Evolutionary conservation across 2,113 vertebrate species (phyloP).

Genomic region (Mobula hypostoma): DNA sequence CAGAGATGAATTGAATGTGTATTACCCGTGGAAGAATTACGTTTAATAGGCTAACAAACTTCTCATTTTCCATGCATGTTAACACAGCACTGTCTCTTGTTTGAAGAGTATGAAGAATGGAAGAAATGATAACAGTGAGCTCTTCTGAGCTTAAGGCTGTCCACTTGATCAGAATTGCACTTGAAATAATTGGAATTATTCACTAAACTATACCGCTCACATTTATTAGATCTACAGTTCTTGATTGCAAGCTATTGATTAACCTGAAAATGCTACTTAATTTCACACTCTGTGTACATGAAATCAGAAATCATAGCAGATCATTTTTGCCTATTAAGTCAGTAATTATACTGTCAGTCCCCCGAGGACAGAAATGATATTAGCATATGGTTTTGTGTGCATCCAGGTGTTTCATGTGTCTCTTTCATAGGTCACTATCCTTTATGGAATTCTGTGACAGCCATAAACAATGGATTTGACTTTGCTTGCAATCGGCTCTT

Average conservation of each 20-base stretch:
- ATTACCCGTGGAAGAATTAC: not conserved
- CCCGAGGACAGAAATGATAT: conserved; percentile 16
- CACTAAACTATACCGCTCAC: not conserved
- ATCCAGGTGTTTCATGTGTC: conserved; percentile 11
- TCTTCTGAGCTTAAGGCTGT: not conserved
- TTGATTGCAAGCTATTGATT: conserved; percentile 33
- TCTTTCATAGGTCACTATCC: conserved; percentile 34
- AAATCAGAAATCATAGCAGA: conserved; percentile 24
- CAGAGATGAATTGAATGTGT: not conserved
- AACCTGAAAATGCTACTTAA: conserved; percentile 22
- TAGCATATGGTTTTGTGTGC: conserved; percentile 31
- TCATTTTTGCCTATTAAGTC: conserved; percentile 33
- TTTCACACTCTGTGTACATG: conserved; percentile 1
- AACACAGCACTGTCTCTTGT: not conserved
- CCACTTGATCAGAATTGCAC: conserved; percentile 1
- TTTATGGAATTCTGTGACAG: conserved; percentile 33
- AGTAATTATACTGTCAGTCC: conserved; percentile 27
- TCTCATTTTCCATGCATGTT: not conserved
- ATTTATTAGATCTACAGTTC: not conserved
- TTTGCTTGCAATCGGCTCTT: not conserved
- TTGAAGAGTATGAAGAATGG: not conserved
- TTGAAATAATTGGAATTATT: conserved; percentile 1
- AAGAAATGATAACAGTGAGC: not conserved
- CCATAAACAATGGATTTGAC: conserved; percentile 35
- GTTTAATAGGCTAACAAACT: not conserved